Percentiles rank a stretch among this genome's conserved stretches.
phyloP scores from a whole-genome alignment of 2,888 invertebrate species.

The Melanotus villosus region DNA sequence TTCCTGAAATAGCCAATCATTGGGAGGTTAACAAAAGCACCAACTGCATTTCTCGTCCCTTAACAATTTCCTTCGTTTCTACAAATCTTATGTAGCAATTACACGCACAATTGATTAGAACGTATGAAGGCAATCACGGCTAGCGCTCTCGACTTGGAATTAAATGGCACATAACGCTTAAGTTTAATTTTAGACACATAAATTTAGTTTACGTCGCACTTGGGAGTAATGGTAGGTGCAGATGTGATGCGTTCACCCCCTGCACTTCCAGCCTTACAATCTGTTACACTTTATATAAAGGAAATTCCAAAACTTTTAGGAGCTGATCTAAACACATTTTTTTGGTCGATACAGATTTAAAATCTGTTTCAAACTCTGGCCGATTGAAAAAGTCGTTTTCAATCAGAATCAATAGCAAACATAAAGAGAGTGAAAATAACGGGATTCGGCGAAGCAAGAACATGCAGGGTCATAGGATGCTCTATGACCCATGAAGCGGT shows the following conservation, averaged over 20 bases:
- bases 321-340: neutral
- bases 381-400: neutral
- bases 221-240: constrained; percentile 52
- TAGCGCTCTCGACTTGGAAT: constrained; percentile 46
- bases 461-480: constrained; percentile 39
- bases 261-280: constrained; percentile 32
- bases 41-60: neutral
- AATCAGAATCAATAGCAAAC: constrained; percentile 6
- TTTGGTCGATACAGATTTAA: no score
- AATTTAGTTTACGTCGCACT: constrained; percentile 56
- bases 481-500: constrained; percentile 44
- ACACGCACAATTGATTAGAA: constrained; percentile 56
- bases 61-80: constrained; percentile 30
- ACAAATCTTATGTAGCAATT: constrained; percentile 49
- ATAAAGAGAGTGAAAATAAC: constrained; percentile 25
- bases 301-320: neutral
- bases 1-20: no score
- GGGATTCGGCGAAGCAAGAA: constrained; percentile 38
- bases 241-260: constrained; percentile 37
- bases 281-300: constrained; percentile 19
- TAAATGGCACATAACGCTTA: constrained; percentile 52
- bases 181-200: constrained; percentile 55
- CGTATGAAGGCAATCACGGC: constrained; percentile 53
- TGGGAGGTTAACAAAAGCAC: no score
- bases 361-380: no score